A percentile compares a stretch with the other conserved stretches of the same genome.
Conservation (phyloP, 92 coral and sea anemone species). For the Umimayanthus chanpuru region DNA sequence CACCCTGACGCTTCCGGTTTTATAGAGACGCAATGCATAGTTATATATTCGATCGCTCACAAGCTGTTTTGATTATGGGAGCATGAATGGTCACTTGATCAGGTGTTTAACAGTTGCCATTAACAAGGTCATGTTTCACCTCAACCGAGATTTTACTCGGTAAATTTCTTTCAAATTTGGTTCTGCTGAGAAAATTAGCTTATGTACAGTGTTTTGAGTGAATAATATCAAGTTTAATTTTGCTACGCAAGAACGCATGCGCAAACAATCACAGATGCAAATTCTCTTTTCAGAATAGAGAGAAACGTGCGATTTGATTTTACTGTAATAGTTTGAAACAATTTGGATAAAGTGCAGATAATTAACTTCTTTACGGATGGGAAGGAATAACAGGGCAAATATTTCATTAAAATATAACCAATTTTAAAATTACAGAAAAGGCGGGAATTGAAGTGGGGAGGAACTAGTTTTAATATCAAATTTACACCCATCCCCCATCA, state of each 20-base stretch:
- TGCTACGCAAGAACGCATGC: conserved; percentile 4
- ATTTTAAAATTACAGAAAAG: no score
- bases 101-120: neutral
- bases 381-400: no score
- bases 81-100: neutral
- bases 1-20: conserved; percentile 38
- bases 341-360: neutral
- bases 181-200: neutral
- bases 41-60: neutral
- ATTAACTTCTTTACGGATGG: no score
- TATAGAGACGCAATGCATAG: no score
- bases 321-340: neutral
- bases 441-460: no score
- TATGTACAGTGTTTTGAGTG: neutral
- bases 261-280: neutral
- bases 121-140: neutral
- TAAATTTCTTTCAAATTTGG: no score
- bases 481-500: no score
- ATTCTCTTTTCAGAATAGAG: neutral
- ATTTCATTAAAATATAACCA: no score
- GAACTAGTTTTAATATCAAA: no score
- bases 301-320: neutral
- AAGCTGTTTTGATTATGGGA: conserved; percentile 15
- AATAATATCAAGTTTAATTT: neutral
- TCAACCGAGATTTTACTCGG: neutral